These are phyloP conservation scores for Neotoxoptera formosana DNA, from an alignment of 1,140 invertebrate genomes.

Conservation along the genomic window DNA sequence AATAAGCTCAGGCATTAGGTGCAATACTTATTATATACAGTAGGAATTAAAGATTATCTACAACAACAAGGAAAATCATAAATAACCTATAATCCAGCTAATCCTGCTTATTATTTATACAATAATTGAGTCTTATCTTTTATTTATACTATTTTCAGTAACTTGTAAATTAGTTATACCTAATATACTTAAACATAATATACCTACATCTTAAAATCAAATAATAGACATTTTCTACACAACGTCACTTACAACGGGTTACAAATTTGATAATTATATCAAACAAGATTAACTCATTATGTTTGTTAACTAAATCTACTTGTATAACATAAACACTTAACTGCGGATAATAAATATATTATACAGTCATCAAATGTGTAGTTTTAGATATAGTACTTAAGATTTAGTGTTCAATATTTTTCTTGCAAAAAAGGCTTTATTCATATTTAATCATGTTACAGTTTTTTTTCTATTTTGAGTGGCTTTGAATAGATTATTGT, in stretches of 20 bases:
- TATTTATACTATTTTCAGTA: not conserved
- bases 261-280: slow-evolving; percentile 13
- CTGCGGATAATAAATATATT: slow-evolving; percentile 34
- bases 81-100: not conserved
- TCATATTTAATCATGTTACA: not conserved
- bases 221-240: not conserved
- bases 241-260: not conserved
- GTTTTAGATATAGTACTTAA: not conserved
- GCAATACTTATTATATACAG: not conserved
- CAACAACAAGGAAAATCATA: not conserved
- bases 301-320: slow-evolving; percentile 29
- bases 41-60: not conserved
- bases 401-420: not conserved
- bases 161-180: not conserved
- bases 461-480: not conserved
- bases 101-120: not conserved
- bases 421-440: not conserved
- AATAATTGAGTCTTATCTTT: not conserved
- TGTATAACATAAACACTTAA: slow-evolving; percentile 27
- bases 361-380: slow-evolving; percentile 29
- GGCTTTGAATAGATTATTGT: slow-evolving; percentile 1
- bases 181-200: not conserved
- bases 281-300: not conserved
- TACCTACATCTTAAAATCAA: not conserved
- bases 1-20: not conserved